Evolutionary conservation across 2,113 vertebrate genomes (phyloP), one percentile per base, ranked within the genome.

Genomic region (Phoxinus phoxinus): DNA sequence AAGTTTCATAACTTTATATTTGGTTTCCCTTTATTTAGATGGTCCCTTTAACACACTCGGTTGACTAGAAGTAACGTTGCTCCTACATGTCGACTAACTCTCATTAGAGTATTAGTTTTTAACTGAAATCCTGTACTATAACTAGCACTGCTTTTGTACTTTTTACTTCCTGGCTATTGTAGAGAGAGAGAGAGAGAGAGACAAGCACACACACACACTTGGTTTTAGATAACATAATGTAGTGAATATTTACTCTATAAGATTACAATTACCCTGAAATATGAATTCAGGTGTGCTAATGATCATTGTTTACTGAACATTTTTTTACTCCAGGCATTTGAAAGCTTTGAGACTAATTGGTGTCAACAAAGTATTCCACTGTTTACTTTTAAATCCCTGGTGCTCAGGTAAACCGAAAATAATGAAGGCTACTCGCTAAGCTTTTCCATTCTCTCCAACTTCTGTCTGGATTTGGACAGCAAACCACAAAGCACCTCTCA

Each of bases 381-480:
- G 58, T 75, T 77, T 63, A 17, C 75, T 48, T 41, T 48, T 41
- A 85, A 85, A 76, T 76, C 59, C 75, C 84, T 8, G 13, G 58
- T 63, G 59, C 84, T 78, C 82, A 87, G 82, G 86, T 87, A 83
- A 84, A 74, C 27, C 48, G 32, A 78, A 85, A 78, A 78, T 85
- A 85, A 85, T 78, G 74, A 85, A 80, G 73, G 84, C 74, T 67
- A 35, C 10, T n/a, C 30, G 3, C 71, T 65, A 65, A 85, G 84
- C 61, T 77, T 85, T 76, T 44, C 61, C 23, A 85, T 73, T 46
- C 44, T 90, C 90, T 90, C 87, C 81, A 91, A 84, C 74, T 86
- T 85, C 88, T 85, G 75, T 77, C 86, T 88, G 89, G 80, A 91
- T 81, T 80, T 90, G 85, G 85, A 86, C 86, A 86, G 63, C 89